These are phyloP conservation scores for Drosophila fuyamai DNA, from an alignment of 1,140 invertebrate genomes.

Conservation along the genomic window DNA sequence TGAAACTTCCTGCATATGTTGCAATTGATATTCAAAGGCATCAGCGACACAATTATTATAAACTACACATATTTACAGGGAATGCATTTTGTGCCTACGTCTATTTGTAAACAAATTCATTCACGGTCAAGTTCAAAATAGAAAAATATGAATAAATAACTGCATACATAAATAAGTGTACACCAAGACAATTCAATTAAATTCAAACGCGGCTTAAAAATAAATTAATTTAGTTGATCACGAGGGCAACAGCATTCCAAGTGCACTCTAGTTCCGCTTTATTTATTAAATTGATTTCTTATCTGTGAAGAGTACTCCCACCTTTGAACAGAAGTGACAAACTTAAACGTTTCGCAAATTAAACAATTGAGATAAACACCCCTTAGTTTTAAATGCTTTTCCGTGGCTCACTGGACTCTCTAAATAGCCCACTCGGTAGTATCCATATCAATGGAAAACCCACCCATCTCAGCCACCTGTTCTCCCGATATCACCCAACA, in stretches of 20 bases:
- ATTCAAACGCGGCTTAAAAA: constrained; percentile 9
- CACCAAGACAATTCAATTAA: constrained; percentile 13
- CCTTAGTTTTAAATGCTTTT: background rate
- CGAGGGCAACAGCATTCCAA: constrained; percentile 23
- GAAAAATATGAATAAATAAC: constrained; percentile 33
- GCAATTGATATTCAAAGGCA: constrained; percentile 33
- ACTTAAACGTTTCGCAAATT: constrained; percentile 22
- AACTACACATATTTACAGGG: constrained; percentile 1
- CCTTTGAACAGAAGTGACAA: no score
- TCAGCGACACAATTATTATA: constrained; percentile 17
- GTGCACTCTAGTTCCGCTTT: constrained; percentile 1
- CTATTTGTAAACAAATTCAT: constrained; percentile 37
- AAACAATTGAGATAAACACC: constrained; percentile 8
- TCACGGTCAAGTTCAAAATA: constrained; percentile 56
- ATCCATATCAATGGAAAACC: constrained; percentile 21
- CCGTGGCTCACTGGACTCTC: constrained; percentile 1
- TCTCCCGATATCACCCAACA: background rate
- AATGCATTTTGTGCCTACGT: constrained; percentile 16
- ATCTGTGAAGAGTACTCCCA: constrained; percentile 18
- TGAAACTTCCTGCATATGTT: constrained; percentile 14
- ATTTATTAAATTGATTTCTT: constrained; percentile 47
- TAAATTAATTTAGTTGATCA: constrained; percentile 1
- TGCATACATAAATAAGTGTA: constrained; percentile 10
- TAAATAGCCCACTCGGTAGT: constrained; percentile 2
- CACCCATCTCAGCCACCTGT: background rate